Evolutionary conservation across 2,888 invertebrate species (phyloP).

Genomic region (Erannis defoliaria): DNA sequence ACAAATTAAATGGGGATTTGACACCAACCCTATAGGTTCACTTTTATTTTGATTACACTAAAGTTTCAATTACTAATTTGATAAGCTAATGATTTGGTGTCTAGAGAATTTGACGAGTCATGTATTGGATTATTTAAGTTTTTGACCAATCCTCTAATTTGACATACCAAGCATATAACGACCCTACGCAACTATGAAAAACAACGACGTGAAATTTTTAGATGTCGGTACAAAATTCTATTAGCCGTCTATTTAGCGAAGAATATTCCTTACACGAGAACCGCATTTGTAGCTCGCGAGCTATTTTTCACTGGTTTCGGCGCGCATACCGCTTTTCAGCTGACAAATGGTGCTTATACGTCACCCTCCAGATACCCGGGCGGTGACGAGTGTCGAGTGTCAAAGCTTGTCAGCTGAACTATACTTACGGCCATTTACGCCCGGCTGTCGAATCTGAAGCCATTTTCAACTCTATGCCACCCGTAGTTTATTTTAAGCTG

Average conservation of each 20-base stretch:
- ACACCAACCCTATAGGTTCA: no score
- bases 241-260: constrained; percentile 13
- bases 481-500: constrained; percentile 55
- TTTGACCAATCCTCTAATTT: no score
- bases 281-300: constrained; percentile 25
- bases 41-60: no score
- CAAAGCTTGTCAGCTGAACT: constrained; percentile 70
- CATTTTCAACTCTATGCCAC: constrained; percentile 56
- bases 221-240: constrained; percentile 20
- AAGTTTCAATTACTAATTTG: no score
- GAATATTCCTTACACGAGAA: constrained; percentile 24
- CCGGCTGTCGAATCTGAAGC: constrained; percentile 36
- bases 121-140: no score
- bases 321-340: constrained; percentile 56
- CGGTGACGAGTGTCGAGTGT: constrained; percentile 69
- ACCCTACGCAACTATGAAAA: no score
- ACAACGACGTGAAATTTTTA: no score
- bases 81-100: no score
- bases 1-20: no score
- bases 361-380: constrained; percentile 65
- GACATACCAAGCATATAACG: no score
- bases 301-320: constrained; percentile 55
- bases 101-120: no score
- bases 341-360: constrained; percentile 73
- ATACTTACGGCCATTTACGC: constrained; percentile 53